Conservation (phyloP, 2,888 invertebrate genomes). For the Ormyrus labotus region DNA sequence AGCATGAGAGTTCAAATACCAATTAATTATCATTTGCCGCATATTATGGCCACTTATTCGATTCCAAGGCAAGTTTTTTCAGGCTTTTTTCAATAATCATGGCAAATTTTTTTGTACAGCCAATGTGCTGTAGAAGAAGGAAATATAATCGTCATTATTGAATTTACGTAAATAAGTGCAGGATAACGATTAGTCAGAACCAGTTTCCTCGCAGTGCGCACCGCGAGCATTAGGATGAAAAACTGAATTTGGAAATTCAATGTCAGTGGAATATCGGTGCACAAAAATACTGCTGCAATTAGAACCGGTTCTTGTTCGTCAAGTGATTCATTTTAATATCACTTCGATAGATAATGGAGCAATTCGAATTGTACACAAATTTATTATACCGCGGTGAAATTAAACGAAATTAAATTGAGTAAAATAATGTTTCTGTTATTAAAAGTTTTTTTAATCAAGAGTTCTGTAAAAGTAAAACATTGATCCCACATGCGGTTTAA, state of each 20-base stretch:
- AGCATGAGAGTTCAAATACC: constrained; percentile 10
- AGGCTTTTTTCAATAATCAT: not conserved
- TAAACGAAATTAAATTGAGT: not conserved
- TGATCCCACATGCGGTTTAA: not conserved
- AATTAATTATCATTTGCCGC: constrained; percentile 22
- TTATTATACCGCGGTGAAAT: not conserved
- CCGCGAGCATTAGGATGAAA: not conserved
- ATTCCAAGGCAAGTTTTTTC: constrained; percentile 27
- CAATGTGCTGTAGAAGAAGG: not conserved
- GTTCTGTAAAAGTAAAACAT: not conserved
- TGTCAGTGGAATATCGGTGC: not conserved
- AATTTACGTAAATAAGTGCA: constrained; percentile 10
- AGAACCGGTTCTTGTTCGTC: too few relatives aligned
- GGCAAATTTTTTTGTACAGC: constrained; percentile 5
- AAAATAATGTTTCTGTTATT: too few relatives aligned
- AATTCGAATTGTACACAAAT: too few relatives aligned
- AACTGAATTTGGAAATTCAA: not conserved
- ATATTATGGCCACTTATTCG: not conserved
- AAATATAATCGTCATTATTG: constrained; percentile 20
- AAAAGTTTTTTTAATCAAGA: not conserved
- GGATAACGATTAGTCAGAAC: not conserved
- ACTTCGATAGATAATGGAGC: too few relatives aligned
- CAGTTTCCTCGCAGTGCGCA: not conserved
- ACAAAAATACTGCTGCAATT: not conserved
- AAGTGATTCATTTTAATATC: too few relatives aligned